Base-by-base conservation (phyloP, 1,140 invertebrate species). In the Cepaea nemoralis region DNA sequence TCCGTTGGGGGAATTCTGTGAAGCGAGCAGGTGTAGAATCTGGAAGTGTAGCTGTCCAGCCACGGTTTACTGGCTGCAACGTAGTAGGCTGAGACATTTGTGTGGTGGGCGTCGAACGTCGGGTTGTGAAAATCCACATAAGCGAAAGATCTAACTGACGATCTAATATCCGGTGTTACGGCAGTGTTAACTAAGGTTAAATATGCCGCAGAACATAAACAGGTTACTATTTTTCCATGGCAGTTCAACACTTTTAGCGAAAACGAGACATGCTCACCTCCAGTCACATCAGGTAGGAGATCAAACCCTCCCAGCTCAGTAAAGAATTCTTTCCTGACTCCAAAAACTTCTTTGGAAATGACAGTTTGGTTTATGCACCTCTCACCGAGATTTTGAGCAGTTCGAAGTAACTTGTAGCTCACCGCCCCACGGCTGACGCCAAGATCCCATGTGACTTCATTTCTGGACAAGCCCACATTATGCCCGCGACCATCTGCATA, bases 241-340 rank as follows among this genome's bases (percentile, higher is more conserved):
- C 73, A 75, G 73, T 50, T 75, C 2, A 75, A 27, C 31, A 55
- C 39, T 75, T 75, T 75, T 16, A 75, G 31, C 16, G 73, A 75
- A 75, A 75, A 55, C 10, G 40, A 22, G 2, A 75, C 31, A 27
- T 50, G 27, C n/a, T 75, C 73, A 0, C 40, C 39, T 1, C 73
- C 73, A 50, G 73, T 48, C 19, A n/a, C 40, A 35, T 45, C 24
- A 8, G 35, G 24, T 24, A 33, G 2, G 2, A 31, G 48, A 33
- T 75, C 73, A 45, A 75, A 75, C 24, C 45, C 40, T 5, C 42
- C 73, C 16, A 75, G 3, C n/a, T 6, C 33, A 8, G 19, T 5
- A 27, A 75, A 75, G 24, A 50, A 31, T 31, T 55, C 6, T n/a
- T 75, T 75, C 2, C 73, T 22, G 16, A 75, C 14, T 5, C 27